Evolutionary conservation across 2,113 vertebrate genomes (phyloP).

Genomic region (Dinomys branickii): DNA sequence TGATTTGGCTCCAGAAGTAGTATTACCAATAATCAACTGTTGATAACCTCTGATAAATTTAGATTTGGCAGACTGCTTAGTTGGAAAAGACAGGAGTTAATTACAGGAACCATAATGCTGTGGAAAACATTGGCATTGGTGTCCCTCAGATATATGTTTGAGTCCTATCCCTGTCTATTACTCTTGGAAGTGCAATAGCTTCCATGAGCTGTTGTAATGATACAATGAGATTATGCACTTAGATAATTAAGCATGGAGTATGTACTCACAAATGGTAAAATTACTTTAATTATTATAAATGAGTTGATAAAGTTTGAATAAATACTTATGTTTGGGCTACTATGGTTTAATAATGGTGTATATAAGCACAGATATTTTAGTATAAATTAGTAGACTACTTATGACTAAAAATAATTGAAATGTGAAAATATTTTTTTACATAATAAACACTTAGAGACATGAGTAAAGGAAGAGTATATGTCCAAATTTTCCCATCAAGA

Average conservation of each 20-base stretch:
- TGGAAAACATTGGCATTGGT: not conserved
- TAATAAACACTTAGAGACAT: not conserved
- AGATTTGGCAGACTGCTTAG: not conserved
- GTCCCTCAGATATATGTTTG: not conserved
- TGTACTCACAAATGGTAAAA: not conserved
- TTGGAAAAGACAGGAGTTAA: not conserved
- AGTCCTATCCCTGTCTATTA: not conserved
- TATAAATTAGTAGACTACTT: not conserved
- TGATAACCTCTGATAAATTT: not conserved
- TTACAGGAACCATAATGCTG: not conserved
- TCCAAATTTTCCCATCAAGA: conserved; percentile 9
- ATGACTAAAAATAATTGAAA: conserved; percentile 20
- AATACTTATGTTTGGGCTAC: not conserved
- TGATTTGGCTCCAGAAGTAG: not conserved
- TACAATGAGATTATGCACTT: not conserved
- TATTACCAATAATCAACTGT: not conserved
- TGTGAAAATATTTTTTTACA: not conserved
- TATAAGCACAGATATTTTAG: not conserved
- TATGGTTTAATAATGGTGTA: not conserved
- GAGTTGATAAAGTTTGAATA: not conserved
- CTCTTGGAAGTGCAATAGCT: not conserved
- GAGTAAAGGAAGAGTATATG: not conserved
- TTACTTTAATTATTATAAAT: not conserved
- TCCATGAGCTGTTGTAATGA: not conserved
- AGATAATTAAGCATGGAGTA: not conserved